Evolutionary conservation across 2,797 vertebrate species (phyloP), one percentile per base, ranked within the genome.

Genomic region (Aldrovandia affinis): DNA sequence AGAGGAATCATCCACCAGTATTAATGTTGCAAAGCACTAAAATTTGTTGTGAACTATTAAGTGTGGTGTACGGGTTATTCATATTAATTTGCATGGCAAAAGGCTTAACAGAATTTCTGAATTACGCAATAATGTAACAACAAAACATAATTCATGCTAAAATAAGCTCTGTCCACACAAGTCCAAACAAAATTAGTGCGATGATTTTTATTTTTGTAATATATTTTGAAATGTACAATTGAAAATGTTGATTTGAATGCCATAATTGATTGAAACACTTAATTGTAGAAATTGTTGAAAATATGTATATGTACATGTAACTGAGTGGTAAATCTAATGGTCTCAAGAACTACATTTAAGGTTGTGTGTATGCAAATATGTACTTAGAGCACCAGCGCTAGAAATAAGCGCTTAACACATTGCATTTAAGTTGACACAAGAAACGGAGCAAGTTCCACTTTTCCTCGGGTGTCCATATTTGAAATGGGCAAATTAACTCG

Each of bases 381-480:
- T 86, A 88, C 88, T 80, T 83, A 85, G 83, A 84, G 83, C 88
- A 73, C 59, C 65, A 18, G 65, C 8, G 44, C 39, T 22, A 42
- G 20, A 75, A 36, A 15, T 75, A 44, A 42, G 39, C 70, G 39
- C 18, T 55, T 83, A 81, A 91, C 89, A 89, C 84, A 82, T 87
- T 65, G 54, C 33, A 75, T 90, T 93, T 91, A 94, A 94, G 91
- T 90, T 89, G 89, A 91, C 90, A 89, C 85, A 63, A 81, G 85
- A 80, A 81, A 87, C 80, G 77, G 80, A 83, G 22, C 77, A 15
- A 28, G n/a, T 50, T 78, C 15, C 9, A 44, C 15, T 77, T 25
- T 77, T 70, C 39, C 28, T 18, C 39, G n/a, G 10, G 25, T 28
- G 25, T 28, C 8, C 77, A 54, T 54, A 54, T 78, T 78, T 10